Evolutionary conservation across 2,888 invertebrate genomes (phyloP), one percentile per base, ranked within the genome.

Genomic region (Uropetala carovei): DNA sequence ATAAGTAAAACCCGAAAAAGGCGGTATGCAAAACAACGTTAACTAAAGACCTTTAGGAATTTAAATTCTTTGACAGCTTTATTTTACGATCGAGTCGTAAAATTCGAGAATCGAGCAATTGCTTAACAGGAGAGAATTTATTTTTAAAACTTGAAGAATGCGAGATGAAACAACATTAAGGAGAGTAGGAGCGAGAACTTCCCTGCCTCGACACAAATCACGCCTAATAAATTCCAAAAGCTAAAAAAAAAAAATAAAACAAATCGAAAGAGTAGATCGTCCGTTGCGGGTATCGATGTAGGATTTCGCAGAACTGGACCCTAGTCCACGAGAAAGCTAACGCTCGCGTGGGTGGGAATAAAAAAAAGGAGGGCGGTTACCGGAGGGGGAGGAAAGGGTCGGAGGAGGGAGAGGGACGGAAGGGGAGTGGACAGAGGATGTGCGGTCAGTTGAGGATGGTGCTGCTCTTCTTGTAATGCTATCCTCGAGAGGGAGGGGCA

Each of bases 401-500:
- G 11, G 30, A 81, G 13, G 43, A 43, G 82, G 30, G 43, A 27
- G 16, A 43, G 82, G 16, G 59, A 43, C 30, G 89, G 7, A 43
- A n/a, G 64, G 64, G n/a, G 30, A 27, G 18, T 11, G 59, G 89
- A 30, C 30, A 27, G 16, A 86, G 30, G 30, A 60, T 60, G 27
- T 75, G 75, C 27, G 75, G 75, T 75, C 75, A 75, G 75, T 75
- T 75, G 75, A 8, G 89, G 89, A 89, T 89, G 86, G 64, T 58
- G 86, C 58, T 86, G 60, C 60, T 60, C 60, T 64, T 64, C 60
- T 89, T 64, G 89, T 89, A 89, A 89, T 89, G 89, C 89, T 89
- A 89, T 89, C 89, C 89, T 56, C 89, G 16, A 43, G 64, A 89
- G 60, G 89, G 89, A 68, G 89, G 89, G 60, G 89, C 89, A 22